Percentiles rank a stretch among this genome's conserved stretches.
Evolutionary conservation across 92 coral and sea anemone genomes (phyloP).

Genomic region (Palythoa heliodiscus): DNA sequence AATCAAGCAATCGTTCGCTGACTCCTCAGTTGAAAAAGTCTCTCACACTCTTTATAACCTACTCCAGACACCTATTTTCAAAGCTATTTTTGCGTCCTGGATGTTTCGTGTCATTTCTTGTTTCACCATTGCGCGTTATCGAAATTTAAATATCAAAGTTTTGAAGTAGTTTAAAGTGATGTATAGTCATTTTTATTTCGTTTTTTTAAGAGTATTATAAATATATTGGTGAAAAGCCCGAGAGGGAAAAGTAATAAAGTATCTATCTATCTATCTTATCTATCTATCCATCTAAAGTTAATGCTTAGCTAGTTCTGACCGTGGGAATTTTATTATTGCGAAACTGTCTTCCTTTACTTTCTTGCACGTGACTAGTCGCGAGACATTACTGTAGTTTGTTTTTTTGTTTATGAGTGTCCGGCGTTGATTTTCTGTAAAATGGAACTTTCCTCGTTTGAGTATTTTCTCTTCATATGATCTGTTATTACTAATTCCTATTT

Average conservation of each 20-base stretch:
- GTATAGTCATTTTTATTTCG: no score
- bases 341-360: neutral
- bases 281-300: no score
- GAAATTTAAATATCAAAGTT: constrained; percentile 54
- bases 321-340: constrained; percentile 48
- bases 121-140: constrained; percentile 54
- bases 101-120: constrained; percentile 63
- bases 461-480: no score
- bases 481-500: no score
- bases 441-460: neutral
- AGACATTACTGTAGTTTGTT: no score
- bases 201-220: no score
- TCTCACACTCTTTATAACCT: constrained; percentile 63
- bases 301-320: constrained; percentile 3
- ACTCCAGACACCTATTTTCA: constrained; percentile 34
- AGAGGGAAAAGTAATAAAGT: no score
- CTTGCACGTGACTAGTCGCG: neutral
- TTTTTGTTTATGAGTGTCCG: neutral
- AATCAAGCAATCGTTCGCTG: neutral
- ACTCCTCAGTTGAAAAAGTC: constrained; percentile 55
- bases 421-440: neutral
- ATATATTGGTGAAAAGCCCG: no score
- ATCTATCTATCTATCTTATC: no score
- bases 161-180: no score
- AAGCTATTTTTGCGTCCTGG: constrained; percentile 65